These are phyloP conservation scores for Octomys mimax DNA, from an alignment of 2,797 vertebrate genomes.

Conservation along the genomic window DNA sequence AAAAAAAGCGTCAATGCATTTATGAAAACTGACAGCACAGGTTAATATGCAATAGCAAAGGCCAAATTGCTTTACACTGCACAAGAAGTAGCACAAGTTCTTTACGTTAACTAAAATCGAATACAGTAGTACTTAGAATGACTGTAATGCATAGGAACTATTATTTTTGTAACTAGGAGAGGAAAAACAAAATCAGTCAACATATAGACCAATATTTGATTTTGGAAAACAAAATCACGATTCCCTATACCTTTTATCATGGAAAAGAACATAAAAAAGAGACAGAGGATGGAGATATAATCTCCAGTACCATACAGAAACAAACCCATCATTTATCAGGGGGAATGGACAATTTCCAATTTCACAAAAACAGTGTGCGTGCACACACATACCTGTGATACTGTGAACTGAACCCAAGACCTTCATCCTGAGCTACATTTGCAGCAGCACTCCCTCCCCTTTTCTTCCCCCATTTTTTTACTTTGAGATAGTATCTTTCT, in stretches of 20 bases:
- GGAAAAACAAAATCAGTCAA: conserved; percentile 12
- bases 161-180: conserved; percentile 58
- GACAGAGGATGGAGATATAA: neutral
- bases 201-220: neutral
- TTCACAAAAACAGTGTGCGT: neutral
- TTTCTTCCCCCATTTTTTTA: neutral
- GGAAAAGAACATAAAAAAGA: neutral
- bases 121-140: neutral
- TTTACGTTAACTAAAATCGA: conserved; percentile 17
- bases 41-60: neutral
- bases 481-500: neutral
- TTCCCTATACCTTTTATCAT: neutral
- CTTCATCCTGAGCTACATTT: neutral
- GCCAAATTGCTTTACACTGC: neutral
- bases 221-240: conserved; percentile 47
- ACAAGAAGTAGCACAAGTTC: neutral
- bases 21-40: neutral
- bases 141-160: conserved; percentile 39
- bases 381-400: neutral
- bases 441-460: neutral
- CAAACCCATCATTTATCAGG: neutral
- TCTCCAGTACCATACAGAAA: neutral
- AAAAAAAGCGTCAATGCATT: neutral
- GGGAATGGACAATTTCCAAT: neutral
- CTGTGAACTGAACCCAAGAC: neutral